These are phyloP conservation scores for Eucidaris tribuloides DNA, from an alignment of 35 echinoderm and acorn worm genomes.

Conservation along the genomic window DNA sequence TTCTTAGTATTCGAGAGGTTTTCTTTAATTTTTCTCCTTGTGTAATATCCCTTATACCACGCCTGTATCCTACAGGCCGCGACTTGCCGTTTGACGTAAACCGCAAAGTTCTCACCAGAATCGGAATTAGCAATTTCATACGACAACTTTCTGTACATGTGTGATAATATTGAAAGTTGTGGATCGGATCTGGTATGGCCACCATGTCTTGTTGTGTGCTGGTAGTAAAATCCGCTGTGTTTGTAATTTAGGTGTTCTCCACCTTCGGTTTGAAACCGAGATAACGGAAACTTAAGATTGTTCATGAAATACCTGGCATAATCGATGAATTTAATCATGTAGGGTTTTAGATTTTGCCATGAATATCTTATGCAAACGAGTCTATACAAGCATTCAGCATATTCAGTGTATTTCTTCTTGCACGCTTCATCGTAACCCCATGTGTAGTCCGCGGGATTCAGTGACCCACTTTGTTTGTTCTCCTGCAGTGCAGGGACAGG, in stretches of 20 bases:
- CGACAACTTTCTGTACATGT: conserved; percentile 51
- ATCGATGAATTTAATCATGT: conserved; percentile 84
- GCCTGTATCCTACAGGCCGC: no score
- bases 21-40: no score
- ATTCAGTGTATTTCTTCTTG: conserved; percentile 1
- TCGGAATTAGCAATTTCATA: no score
- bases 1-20: no score
- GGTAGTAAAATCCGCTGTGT: conserved; percentile 40
- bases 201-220: conserved; percentile 69
- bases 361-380: conserved; percentile 29
- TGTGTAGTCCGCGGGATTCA: conserved; percentile 22
- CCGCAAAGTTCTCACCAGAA: no score
- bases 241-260: conserved; percentile 71
- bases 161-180: conserved; percentile 1
- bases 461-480: conserved; percentile 27
- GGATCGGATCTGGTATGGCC: conserved; percentile 34
- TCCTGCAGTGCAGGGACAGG: conserved; percentile 8
- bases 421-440: conserved; percentile 53
- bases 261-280: conserved; percentile 58
- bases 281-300: neutral
- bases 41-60: no score
- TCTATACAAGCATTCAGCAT: conserved; percentile 67
- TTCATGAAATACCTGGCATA: conserved; percentile 44
- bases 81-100: no score
- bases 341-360: conserved; percentile 54